Base-by-base conservation (phyloP, 2,797 vertebrate genomes). In the Eospalax fontanierii region DNA sequence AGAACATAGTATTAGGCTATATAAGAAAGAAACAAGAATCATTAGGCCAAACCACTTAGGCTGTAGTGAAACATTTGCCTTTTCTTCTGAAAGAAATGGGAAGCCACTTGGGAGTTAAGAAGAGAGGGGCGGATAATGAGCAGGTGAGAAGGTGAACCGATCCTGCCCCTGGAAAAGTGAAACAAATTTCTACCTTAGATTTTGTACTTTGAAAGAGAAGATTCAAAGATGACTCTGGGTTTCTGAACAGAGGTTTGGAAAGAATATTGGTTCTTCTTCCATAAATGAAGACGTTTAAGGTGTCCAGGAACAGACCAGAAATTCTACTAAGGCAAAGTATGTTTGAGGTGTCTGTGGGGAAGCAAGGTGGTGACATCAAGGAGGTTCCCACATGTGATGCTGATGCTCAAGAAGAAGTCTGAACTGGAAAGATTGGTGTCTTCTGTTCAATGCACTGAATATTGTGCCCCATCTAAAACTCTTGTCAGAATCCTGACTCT, bases 1-100 rank as follows among this genome's bases (percentile, higher is more conserved):
- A 35, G n/a, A 43, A 5, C 24, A n/a, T 2, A n/a, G 61, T 11
- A 63, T n/a, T 14, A 54, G 19, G 40, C 65, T 30, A 8, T n/a
- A 26, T 73, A 71, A 63, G 54, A 46, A 16, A 46, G 21, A 46
- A 4, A 68, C 21, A 24, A 16, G 35, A 18, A 61, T 26, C 4
- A 2, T 12, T 12, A n/a, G 11, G 5, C 14, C 19, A 19, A 4
- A 0, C 6, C 16, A 19, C 21, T 74, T 30, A 9, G 26, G 18
- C 21, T 28, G 26, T 19, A 14, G 18, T 33, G n/a, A 89, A 38
- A 19, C 6, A 54, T 59, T 78, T 74, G 7, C 4, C 4, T 26
- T 74, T 80, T n/a, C 38, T 9, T 76, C 15, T 6, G 66, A 83
- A 24, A 38, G 6, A 87, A 33, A 79, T 65, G 10, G 28, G 73